Evolutionary conservation across 2,888 invertebrate genomes (phyloP).

Genomic region (Diarsia rubi): DNA sequence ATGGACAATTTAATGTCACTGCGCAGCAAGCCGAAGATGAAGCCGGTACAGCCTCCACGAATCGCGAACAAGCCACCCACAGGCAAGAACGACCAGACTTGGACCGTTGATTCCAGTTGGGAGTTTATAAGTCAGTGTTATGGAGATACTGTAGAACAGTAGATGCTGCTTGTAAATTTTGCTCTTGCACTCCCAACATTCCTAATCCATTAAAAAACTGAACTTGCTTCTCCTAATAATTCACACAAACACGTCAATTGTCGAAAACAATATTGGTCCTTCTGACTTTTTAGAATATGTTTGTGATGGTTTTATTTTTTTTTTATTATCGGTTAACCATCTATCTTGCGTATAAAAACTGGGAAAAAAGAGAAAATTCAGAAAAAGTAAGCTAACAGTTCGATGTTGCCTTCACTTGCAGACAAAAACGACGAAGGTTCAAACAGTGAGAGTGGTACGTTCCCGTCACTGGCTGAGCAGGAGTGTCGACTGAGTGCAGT

Average conservation of each 20-base stretch:
- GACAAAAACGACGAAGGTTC: constrained; percentile 85
- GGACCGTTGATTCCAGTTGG: constrained; percentile 97
- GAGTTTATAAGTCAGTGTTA: constrained; percentile 94
- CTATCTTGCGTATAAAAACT: constrained; percentile 2
- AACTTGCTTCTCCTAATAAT: background rate
- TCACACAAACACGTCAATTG: background rate
- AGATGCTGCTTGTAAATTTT: constrained; percentile 52
- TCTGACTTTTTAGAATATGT: constrained; percentile 1
- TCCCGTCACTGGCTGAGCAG: constrained; percentile 90
- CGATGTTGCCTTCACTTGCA: constrained; percentile 60
- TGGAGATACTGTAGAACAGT: constrained; percentile 67
- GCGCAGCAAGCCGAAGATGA: constrained; percentile 91
- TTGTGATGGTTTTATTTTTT: background rate
- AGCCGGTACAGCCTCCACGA: constrained; percentile 94
- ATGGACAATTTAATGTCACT: constrained; percentile 92
- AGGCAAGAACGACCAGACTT: constrained; percentile 91
- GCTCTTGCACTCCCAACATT: constrained; percentile 61
- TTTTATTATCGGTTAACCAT: background rate
- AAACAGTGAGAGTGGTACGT: constrained; percentile 86
- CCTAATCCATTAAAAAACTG: constrained; percentile 5
- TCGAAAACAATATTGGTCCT: background rate
- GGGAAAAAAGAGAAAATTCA: background rate
- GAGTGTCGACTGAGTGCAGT: constrained; percentile 87
- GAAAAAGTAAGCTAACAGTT: background rate
- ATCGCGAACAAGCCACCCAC: constrained; percentile 87